Evolutionary conservation across 1,140 invertebrate genomes (phyloP), one percentile per base, ranked within the genome.

Genomic region (Ruditapes philippinarum): DNA sequence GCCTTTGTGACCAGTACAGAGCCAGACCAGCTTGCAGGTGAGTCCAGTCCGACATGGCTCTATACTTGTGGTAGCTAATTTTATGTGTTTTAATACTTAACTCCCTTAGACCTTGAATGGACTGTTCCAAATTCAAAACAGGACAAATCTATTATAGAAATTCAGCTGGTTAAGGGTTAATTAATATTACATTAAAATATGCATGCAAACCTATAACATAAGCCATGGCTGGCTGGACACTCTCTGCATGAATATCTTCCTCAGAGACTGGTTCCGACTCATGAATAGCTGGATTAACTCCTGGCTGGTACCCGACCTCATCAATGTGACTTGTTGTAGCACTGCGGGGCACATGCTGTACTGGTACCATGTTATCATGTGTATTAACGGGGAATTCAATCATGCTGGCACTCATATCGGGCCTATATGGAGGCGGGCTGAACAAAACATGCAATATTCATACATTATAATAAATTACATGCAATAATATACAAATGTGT

Each of bases 391-490:
- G 87, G 3, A 92, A 42, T 68, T 93, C 92, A 36, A 93, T 86
- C 90, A 93, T 73, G 88, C 92, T 91, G 68, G 86, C 88, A 88
- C 91, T 92, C 25, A 83, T 82, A 57, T 91, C 91, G 28, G 90
- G 89, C 40, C 73, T 88, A 76, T 93, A 93, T 38, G 92, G 92
- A 19, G 93, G 93, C 22, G 93, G 93, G 51, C 93, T 94, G 74
- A 62, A 62, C 82, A 84, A 88, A 54, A 88, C 85, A 88, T 80
- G 76, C 74, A 51, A 73, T 9, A 28, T 28, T 62, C 3, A 14
- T 25, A 62, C n/a, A n/a, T 28, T 62, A 62, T 62, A n/a, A 62
- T n/a, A 28, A 28, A 62, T 57, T 28, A 28, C 57, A 62, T 62
- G 57, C 57, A 62, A 62, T 62, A 0, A 5, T 11, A 14, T 62